Base-by-base conservation (phyloP, 2,797 vertebrate species). In the Sebastes oblongus region DNA sequence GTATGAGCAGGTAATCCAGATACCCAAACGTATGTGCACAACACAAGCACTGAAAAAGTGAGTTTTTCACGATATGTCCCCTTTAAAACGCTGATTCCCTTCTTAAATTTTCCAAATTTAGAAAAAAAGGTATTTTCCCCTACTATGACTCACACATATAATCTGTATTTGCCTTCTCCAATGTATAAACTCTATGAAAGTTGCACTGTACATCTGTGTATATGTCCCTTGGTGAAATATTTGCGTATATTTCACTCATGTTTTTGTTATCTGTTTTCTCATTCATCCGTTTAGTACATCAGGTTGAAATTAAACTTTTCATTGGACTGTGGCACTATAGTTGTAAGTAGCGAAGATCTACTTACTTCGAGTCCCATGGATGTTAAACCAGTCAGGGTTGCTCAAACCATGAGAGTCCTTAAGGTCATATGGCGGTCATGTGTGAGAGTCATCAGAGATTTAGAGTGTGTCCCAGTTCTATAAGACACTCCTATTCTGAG, bases 61-160 rank as follows among this genome's bases (percentile, higher is more conserved):
- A 18, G 1, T 18, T 46, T 18, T 46, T 18, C 16, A 0, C 16
- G 3, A 18, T 46, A 46, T 46, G 16, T 46, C 0, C 22, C 7
- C 12, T 24, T 34, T 6, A 16, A 54, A 24, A 27, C 0, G 27
- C 4, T 34, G 16, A 55, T 14, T 58, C 5, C 13, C 34, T 58
- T 29, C 18, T 9, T 27, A 2, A 11, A 20, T n/a, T 29, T 20
- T 46, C 16, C 64, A 32, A 62, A 34, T 30, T 22, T 24, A 2
- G 30, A 34, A 32, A 32, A 3, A 52, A n/a, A 52, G 20, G 2
- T 30, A 60, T 60, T 72, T 25, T 50, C 13, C 27, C 6, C 8
- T 22, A 39, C 11, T 1, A 0, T 18, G 24, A 22, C 3, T 32
- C 25, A 54, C 11, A 75, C 1, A 29, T 5, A 1, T 2, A 6